A percentile compares a stretch with the other conserved stretches of the same genome.
Evolutionary conservation across 2,888 invertebrate genomes (phyloP).

Genomic region (Autographa gamma): DNA sequence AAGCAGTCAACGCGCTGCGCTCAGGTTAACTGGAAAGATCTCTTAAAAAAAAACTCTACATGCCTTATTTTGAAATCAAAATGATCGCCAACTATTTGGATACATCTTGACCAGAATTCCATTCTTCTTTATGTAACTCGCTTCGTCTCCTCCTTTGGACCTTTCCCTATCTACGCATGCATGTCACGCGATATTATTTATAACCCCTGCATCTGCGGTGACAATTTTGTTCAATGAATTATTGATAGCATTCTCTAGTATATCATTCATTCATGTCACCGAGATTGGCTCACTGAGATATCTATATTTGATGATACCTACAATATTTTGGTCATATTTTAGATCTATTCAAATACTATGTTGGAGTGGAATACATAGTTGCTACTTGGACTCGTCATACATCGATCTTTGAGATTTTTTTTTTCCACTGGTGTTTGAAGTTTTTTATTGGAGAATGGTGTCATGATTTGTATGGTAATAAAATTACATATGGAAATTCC

Average conservation of each 20-base stretch:
- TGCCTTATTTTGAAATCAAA: too few species aligned
- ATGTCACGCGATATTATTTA: conserved; percentile 65
- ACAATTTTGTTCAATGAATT: conserved; percentile 66
- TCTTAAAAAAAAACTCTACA: too few species aligned
- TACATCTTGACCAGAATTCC: background rate
- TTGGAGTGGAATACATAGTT: too few species aligned
- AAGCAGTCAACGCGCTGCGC: too few species aligned
- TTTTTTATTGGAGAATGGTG: too few species aligned
- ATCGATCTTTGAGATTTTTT: too few species aligned
- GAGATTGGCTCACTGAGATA: conserved; percentile 29
- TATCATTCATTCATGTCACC: conserved; percentile 42
- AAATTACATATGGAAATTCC: too few species aligned
- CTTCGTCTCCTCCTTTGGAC: conserved; percentile 17
- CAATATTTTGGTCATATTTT: background rate
- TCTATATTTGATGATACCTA: conserved; percentile 22
- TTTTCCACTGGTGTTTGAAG: too few species aligned
- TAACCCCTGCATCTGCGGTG: conserved; percentile 63
- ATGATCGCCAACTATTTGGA: background rate
- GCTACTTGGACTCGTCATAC: too few species aligned
- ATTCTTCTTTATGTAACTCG: background rate
- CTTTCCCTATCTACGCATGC: conserved; percentile 41
- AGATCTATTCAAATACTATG: background rate
- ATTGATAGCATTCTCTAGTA: conserved; percentile 55
- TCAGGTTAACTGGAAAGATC: too few species aligned
- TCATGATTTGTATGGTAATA: too few species aligned